Conservation (phyloP, 2,888 invertebrate genomes). For the Sympetrum striolatum region DNA sequence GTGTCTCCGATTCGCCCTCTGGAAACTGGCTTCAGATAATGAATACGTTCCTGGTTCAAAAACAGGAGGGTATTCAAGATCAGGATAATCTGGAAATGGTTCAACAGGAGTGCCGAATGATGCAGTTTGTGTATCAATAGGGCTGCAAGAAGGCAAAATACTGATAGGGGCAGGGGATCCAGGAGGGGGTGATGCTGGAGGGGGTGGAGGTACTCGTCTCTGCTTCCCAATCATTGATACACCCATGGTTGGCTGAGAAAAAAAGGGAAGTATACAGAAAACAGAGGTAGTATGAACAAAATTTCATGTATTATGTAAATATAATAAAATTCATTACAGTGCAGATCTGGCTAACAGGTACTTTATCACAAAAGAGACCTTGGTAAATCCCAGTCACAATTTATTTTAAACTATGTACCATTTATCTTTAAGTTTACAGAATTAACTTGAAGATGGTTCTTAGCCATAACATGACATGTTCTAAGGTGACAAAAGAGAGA, state of each 20-base stretch:
- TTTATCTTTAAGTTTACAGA: no score
- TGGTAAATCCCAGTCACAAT: no score
- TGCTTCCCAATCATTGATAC: constrained; percentile 57
- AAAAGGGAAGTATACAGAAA: no score
- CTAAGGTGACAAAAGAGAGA: no score
- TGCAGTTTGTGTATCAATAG: constrained; percentile 53
- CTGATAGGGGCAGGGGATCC: constrained; percentile 49
- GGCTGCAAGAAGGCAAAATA: constrained; percentile 45
- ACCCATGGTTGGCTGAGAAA: constrained; percentile 56
- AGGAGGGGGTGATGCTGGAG: constrained; percentile 54
- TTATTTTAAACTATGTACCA: no score
- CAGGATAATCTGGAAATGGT: constrained; percentile 73
- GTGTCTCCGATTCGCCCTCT: constrained; percentile 5
- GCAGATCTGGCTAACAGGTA: no score
- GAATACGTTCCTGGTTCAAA: constrained; percentile 87
- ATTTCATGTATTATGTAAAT: no score
- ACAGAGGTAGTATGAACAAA: no score
- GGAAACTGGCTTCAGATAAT: constrained; percentile 56
- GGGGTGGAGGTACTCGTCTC: constrained; percentile 51
- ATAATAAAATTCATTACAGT: no score
- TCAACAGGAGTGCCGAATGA: constrained; percentile 56
- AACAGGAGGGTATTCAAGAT: constrained; percentile 84
- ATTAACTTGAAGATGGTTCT: no score
- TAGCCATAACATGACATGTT: no score
- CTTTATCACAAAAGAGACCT: no score